Conservation (phyloP, 2,888 invertebrate species). For the Oligia latruncula region DNA sequence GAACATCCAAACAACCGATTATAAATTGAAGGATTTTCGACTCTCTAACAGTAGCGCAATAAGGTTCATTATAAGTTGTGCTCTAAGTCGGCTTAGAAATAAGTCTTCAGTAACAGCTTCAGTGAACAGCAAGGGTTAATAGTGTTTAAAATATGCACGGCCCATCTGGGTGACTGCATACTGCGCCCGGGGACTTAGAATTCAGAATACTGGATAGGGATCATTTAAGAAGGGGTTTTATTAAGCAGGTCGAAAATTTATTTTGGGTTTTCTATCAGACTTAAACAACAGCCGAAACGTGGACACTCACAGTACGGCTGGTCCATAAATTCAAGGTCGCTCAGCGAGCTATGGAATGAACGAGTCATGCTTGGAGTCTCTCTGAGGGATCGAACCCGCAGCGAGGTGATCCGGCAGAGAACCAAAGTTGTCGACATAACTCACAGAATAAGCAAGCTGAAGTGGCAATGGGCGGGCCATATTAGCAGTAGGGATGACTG, state of each 20-base stretch:
- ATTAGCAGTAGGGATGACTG: no score
- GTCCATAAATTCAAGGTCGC: background rate
- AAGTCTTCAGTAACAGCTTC: slow-evolving; percentile 36
- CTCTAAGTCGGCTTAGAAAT: slow-evolving; percentile 27
- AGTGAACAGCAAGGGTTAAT: slow-evolving; percentile 59
- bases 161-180: slow-evolving; percentile 56
- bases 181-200: slow-evolving; percentile 33
- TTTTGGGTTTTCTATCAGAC: background rate
- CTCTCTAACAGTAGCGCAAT: background rate
- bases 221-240: background rate
- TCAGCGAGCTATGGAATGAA: background rate
- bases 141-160: slow-evolving; percentile 66
- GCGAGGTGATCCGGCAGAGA: no score
- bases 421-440: background rate
- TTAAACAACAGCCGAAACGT: background rate
- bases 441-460: background rate
- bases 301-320: background rate
- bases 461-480: no score
- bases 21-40: slow-evolving; percentile 7
- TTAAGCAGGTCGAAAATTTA: background rate
- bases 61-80: slow-evolving; percentile 20
- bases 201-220: slow-evolving; percentile 39
- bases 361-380: background rate
- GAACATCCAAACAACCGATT: slow-evolving; percentile 15
- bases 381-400: no score